Base-by-base conservation (phyloP, 2,113 vertebrate species). In the Accipiter virgatus region DNA sequence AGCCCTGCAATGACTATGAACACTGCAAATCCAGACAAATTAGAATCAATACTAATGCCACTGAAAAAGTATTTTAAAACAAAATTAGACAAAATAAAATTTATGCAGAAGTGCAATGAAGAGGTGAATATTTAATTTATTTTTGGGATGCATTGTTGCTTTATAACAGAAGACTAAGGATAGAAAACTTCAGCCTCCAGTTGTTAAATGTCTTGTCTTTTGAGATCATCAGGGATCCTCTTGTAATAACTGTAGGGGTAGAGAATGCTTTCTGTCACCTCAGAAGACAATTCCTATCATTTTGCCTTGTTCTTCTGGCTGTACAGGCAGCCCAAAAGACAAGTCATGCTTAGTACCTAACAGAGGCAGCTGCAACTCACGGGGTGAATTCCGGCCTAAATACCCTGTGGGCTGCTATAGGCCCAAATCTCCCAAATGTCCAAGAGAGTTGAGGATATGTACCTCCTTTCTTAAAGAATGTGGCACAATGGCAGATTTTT, bases 381-480 rank as follows among this genome's bases (percentile, higher is more conserved):
- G 79, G 61, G n/a, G 13, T 88, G 45, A 58, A 92, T 74, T 90
- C 56, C 79, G 32, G 56, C 70, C 66, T 42, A 13, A 90, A 67
- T 50, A 59, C 18, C 16, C 29, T 43, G 17, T 53, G 42, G 55
- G 61, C 32, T 79, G 45, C 50, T 74, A 26, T 40, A 47, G 70
- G 32, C n/a, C 90, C 47, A 56, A 7, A 62, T 50, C n/a, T 87
- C 52, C 47, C 68, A 72, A 13, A 82, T 34, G 23, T 23, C 61
- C 36, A 20, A 59, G 47, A 26, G 9, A 78, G 38, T 0, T 72
- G 66, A 31, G 25, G 50, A 23, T 81, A 22, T 0, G 0, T 9
- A 52, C 58, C 53, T 90, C 53, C 43, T 73, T 86, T 78, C 36
- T 26, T 23, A 61, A 56, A 40, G 36, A 88, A 32, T 31, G 21